Evolutionary conservation across 2,797 vertebrate species (phyloP), one percentile per base, ranked within the genome.

Genomic region (Rhynchotus rufescens): DNA sequence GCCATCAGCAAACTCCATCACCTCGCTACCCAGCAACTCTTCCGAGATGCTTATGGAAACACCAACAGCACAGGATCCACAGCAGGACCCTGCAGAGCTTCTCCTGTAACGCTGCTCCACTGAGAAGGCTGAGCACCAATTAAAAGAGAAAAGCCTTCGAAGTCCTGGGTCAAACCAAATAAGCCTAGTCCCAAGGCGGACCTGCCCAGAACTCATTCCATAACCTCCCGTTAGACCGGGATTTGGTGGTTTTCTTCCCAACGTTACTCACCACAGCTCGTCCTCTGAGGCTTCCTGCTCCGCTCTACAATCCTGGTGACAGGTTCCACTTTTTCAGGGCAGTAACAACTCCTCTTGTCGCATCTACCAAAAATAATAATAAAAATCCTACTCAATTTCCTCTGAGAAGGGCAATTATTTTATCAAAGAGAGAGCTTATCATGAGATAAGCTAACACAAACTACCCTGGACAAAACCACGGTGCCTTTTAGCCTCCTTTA

Each of bases 381-480:
- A 32, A 1, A 77, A 28, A 28, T 8, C n/a, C 21, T 12, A 26
- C 12, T 40, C 40, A 1, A 25, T 34, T 61, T 28, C 57, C 42
- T 34, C n/a, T 22, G 54, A 59, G 80, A 45, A 1, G 32, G 32
- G 6, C 1, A 30, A 90, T 4, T 26, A 30, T 17, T 67, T 36
- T 8, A 64, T n/a, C 69, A 32, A 52, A 77, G 25, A 7, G 25
- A 42, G 40, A 40, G 40, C 40, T 12, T 40, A 45, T 13, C 66
- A 21, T 12, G 36, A 60, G 8, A 19, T 4, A 15, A 61, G 21
- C 5, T 13, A 59, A 59, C 36, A 51, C 17, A 38, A 12, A 21
- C 4, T 12, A n/a, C 36, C 47, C 21, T 16, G 8, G 10, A 26
- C 20, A 56, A 26, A 66, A 83, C 21, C 1, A 72, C 0, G 4